Base-by-base conservation (phyloP, 2,797 vertebrate genomes). In the Dermochelys coriacea region DNA sequence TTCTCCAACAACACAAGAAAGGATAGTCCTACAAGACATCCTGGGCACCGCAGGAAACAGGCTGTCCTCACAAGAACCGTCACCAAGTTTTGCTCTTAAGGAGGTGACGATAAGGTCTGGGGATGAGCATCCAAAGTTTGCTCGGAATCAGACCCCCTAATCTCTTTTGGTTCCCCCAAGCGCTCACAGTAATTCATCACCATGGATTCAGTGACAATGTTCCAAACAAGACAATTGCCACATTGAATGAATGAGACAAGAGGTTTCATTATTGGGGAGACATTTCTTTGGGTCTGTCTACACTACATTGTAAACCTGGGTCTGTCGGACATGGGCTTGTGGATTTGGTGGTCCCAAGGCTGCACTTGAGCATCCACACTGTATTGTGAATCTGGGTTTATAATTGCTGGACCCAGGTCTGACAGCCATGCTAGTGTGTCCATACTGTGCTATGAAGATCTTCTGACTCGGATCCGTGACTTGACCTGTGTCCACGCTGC, bases 11-110 rank as follows among this genome's bases (percentile, higher is more conserved):
- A 50, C 19, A 34, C 23, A 78, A 31, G 16, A 74, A 54, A 84
- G 61, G 3, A 74, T 16, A 18, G 1, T 47, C 54, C 59, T 34
- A 8, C 31, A 4, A 23, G 1, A 12, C 5, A 74, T 2, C 16
- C 5, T 68, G 54, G 80, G 54, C 1, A 34, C 59, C 54, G 57
- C 12, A 41, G 29, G 85, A 29, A 59, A 27, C 80, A 80, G 8
- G 14, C 19, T 80, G 4, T 1, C 52, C 5, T 85, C 34, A 47
- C 11, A 77, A 89, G 74, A 85, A n/a, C 37, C 50, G 9, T 54
- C 82, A 29, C 45, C 45, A 59, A 49, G 10, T n/a, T 68, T 31
- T 25, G 6, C 23, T 74, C 29, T 34, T 7, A 81, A 86, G 21
- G 47, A 47, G 47, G 51, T 86, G 25, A 8, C 90, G 82, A 80